Conservation (phyloP, 2,113 vertebrate genomes). For the Tichodroma muraria region DNA sequence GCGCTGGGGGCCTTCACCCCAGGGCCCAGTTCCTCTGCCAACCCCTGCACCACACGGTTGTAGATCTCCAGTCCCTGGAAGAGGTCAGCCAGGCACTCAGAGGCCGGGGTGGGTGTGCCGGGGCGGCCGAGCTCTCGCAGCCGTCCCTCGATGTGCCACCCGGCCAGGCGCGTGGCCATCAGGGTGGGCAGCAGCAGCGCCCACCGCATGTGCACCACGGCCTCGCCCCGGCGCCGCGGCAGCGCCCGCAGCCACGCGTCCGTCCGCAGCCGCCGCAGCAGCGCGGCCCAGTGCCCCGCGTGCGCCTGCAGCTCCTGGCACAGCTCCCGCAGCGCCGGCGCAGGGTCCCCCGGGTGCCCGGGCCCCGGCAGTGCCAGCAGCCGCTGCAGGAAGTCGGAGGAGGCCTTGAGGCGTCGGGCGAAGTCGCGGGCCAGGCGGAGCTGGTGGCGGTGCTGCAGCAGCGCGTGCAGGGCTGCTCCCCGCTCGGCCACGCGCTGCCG, state of each 20-base stretch:
- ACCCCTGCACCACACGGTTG: neutral
- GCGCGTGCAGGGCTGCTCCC: neutral
- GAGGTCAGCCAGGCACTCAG: neutral
- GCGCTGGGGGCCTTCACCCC: neutral
- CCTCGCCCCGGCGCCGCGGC: neutral
- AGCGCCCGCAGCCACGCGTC: slow-evolving; percentile 12
- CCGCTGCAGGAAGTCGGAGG: neutral
- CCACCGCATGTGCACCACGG: neutral
- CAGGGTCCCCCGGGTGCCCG: neutral
- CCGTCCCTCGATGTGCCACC: neutral
- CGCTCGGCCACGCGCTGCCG: neutral
- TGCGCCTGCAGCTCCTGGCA: slow-evolving; percentile 12
- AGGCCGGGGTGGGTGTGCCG: accelerated
- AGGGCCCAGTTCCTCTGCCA: neutral
- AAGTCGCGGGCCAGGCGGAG: slow-evolving; percentile 44
- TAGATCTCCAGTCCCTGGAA: slow-evolving; percentile 42
- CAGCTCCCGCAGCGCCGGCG: neutral
- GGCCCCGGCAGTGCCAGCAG: neutral
- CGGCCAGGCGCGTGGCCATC: neutral
- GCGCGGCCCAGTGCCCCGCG: neutral
- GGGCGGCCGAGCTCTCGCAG: neutral
- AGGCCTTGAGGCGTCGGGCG: slow-evolving; percentile 4
- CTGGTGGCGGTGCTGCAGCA: slow-evolving; percentile 46
- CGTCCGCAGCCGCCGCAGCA: neutral
- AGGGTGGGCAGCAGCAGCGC: neutral